These are phyloP conservation scores for Arvicanthis niloticus DNA, from an alignment of 2,113 vertebrate genomes.

Conservation along the genomic window DNA sequence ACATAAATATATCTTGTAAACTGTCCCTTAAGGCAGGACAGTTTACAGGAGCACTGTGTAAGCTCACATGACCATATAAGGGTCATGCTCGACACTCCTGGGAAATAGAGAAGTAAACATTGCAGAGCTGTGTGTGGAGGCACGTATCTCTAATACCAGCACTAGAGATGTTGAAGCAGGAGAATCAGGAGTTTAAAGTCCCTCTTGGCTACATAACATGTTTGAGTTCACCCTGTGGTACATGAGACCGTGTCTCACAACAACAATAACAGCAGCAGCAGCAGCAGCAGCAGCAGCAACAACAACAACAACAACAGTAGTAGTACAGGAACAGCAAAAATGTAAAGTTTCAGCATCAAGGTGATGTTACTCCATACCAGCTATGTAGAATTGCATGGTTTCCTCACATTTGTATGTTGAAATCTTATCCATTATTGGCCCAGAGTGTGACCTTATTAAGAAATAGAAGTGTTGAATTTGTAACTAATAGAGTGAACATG, in stretches of 20 bases:
- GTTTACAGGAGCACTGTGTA: background rate
- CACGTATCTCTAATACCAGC: background rate
- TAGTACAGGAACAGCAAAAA: background rate
- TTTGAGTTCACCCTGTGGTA: background rate
- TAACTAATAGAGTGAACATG: background rate
- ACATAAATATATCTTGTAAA: background rate
- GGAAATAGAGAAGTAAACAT: background rate
- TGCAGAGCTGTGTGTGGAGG: background rate
- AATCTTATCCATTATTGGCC: background rate
- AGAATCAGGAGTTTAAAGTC: background rate
- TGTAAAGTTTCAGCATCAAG: background rate
- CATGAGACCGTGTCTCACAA: background rate
- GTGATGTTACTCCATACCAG: background rate
- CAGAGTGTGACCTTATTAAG: background rate
- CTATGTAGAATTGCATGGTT: background rate
- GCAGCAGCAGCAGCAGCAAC: background rate
- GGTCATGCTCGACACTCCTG: background rate
- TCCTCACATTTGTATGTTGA: background rate
- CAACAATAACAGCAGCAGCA: background rate
- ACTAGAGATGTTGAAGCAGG: background rate
- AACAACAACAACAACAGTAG: background rate
- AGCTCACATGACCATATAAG: background rate
- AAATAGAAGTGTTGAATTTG: background rate
- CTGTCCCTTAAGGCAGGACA: background rate
- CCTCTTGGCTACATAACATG: background rate